phyloP scores from a whole-genome alignment of 2,888 invertebrate genomes.

The Ectemnius continuus region DNA sequence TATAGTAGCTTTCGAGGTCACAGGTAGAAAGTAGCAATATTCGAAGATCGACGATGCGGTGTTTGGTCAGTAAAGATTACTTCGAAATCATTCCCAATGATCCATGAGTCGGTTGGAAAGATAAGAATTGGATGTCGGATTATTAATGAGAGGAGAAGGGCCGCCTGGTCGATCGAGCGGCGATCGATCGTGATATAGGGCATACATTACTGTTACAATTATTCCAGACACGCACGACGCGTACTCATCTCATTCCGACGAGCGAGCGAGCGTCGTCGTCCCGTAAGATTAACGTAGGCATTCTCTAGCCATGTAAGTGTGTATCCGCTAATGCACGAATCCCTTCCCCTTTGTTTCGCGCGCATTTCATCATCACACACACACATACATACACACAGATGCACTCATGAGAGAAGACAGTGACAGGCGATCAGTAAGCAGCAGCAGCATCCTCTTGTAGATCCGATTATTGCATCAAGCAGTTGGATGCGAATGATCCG shows the following conservation, averaged over 20 bases:
- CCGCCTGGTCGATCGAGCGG: background rate
- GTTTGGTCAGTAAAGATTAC: too few relatives aligned
- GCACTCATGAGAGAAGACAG: background rate
- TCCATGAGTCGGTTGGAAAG: too few relatives aligned
- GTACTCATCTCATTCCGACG: constrained; percentile 37
- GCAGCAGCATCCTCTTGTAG: too few relatives aligned
- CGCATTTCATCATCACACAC: constrained; percentile 18
- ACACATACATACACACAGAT: too few relatives aligned
- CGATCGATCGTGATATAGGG: constrained; percentile 33
- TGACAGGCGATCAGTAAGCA: background rate
- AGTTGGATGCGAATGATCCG: too few relatives aligned
- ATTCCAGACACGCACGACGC: constrained; percentile 7
- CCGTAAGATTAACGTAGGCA: constrained; percentile 43
- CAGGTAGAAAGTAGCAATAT: too few relatives aligned
- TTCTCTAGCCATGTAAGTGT: constrained; percentile 43
- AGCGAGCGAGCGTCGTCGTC: constrained; percentile 38
- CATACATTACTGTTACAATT: constrained; percentile 32
- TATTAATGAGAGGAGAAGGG: background rate
- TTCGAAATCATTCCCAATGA: too few relatives aligned
- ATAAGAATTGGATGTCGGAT: too few relatives aligned
- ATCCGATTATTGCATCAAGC: too few relatives aligned
- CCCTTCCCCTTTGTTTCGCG: constrained; percentile 24
- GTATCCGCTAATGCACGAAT: constrained; percentile 49
- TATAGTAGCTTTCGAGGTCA: too few relatives aligned
- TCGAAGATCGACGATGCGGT: too few relatives aligned